Conservation (phyloP, 2,113 vertebrate genomes). For the Nannospalax galili region DNA sequence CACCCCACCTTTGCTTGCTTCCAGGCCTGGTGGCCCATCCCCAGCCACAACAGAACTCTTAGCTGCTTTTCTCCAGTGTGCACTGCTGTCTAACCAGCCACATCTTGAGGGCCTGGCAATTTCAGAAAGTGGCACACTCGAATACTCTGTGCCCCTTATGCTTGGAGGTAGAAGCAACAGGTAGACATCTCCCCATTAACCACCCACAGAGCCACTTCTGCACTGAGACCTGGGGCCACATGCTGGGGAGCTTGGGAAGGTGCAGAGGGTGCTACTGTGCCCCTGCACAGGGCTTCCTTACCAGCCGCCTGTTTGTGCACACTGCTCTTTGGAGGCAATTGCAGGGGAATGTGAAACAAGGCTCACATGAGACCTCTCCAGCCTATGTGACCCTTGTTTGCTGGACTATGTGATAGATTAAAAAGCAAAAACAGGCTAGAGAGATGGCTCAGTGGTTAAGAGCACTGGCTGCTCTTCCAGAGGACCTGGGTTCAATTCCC, state of each 20-base stretch:
- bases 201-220: background rate
- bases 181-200: background rate
- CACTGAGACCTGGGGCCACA: accelerated
- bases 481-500: background rate
- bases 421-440: too few relatives aligned
- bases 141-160: too few relatives aligned
- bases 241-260: accelerated
- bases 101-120: background rate
- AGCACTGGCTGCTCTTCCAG: too few relatives aligned
- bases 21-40: background rate
- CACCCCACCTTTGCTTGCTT: accelerated
- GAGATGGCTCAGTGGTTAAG: too few relatives aligned
- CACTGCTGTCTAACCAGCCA: background rate
- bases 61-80: background rate
- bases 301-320: background rate
- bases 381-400: background rate
- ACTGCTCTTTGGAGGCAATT: background rate
- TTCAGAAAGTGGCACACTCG: background rate
- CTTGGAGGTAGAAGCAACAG: background rate
- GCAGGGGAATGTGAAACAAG: too few relatives aligned
- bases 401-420: background rate
- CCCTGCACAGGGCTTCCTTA: background rate
- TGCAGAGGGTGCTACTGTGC: background rate
- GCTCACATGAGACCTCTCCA: background rate
- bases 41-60: background rate